Evolutionary conservation across 2,888 invertebrate species (phyloP), one percentile per base, ranked within the genome.

Genomic region (Chloroclystis v-ata): DNA sequence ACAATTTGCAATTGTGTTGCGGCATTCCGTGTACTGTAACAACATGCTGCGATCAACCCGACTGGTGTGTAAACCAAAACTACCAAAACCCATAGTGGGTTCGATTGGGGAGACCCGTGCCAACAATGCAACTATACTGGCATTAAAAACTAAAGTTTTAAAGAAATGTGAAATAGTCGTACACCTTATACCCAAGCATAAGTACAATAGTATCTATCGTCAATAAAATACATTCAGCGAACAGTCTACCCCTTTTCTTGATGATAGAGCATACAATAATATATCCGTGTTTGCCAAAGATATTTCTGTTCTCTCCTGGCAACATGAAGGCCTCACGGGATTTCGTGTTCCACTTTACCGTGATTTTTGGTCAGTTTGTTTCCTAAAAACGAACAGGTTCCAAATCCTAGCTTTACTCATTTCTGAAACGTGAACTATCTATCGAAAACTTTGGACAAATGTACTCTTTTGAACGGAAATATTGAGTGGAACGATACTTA

Each of bases 91-190:
- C 20, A 20, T 2, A 4, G 2, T 20, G 5, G 5, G 20, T 20
- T 20, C 2, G 5, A 20, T 20, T 20, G 53, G 51, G 48, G 50
- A 40, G 48, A 45, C 48, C n/a, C 2, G 2, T 29, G 7, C 14
- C 4, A 4, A 9, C 54, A 47, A 47, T 45, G 43, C 52, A 49
- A 47, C 57, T 41, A 48, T 51, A 46, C 53, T n/a, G n/a, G n/a
- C n/a, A n/a, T n/a, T n/a, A 53, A 57, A 57, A 55, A 53, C 45
- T 49, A 55, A 57, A 53, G 57, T 57, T 55, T 49, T 53, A 52
- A 55, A 48, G 53, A 53, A 48, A 55, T 53, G 53, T 52, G 53
- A 48, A 39, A 38, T 44, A 38, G 41, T 52, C 42, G 40, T 40
- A 40, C 24, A 20, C 35, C 39, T 38, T 9, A 40, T 43, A 48